A percentile compares a stretch with the other conserved stretches of the same genome.
Evolutionary conservation across 2,113 vertebrate species (phyloP).

Genomic region (Thamnaconus septentrionalis): DNA sequence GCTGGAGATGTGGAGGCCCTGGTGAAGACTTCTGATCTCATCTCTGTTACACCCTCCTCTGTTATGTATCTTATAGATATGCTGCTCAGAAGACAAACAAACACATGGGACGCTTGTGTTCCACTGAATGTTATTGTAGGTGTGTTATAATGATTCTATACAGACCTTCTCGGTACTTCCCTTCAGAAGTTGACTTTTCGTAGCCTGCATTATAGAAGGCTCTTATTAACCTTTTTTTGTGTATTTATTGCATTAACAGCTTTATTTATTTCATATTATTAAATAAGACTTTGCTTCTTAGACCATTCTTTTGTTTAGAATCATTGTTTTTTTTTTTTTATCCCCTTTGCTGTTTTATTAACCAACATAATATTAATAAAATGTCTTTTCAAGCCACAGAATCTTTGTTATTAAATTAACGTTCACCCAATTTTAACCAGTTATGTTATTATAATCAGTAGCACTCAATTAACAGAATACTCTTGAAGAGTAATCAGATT

Average conservation of each 20-base stretch:
- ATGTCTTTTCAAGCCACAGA: conserved; percentile 5
- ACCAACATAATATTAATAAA: conserved; percentile 74
- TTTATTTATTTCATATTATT: conserved; percentile 82
- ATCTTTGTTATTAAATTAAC: no score
- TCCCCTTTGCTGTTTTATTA: conserved; percentile 68
- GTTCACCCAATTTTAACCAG: no score
- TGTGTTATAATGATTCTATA: conserved; percentile 74
- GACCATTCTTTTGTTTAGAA: conserved; percentile 36
- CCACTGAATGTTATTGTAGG: conserved; percentile 71
- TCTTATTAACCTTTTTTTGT: conserved; percentile 77
- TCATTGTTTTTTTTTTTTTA: conserved; percentile 47
- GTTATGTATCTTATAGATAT: conserved; percentile 96
- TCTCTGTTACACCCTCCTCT: conserved; percentile 74
- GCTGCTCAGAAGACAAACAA: conserved; percentile 80
- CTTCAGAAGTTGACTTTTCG: conserved; percentile 81
- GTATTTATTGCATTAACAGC: conserved; percentile 86
- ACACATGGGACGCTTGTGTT: conserved; percentile 78
- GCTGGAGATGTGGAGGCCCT: conserved; percentile 89
- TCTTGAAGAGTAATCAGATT: no score
- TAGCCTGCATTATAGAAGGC: conserved; percentile 95
- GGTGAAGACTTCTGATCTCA: conserved; percentile 72
- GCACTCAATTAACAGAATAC: no score
- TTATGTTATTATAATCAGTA: no score
- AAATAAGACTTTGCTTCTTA: conserved; percentile 45
- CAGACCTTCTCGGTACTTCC: conserved; percentile 86